Percentiles rank a stretch among this genome's conserved stretches.
Evolutionary conservation across 2,888 invertebrate species (phyloP).

Genomic region (Serrognathus titanus): DNA sequence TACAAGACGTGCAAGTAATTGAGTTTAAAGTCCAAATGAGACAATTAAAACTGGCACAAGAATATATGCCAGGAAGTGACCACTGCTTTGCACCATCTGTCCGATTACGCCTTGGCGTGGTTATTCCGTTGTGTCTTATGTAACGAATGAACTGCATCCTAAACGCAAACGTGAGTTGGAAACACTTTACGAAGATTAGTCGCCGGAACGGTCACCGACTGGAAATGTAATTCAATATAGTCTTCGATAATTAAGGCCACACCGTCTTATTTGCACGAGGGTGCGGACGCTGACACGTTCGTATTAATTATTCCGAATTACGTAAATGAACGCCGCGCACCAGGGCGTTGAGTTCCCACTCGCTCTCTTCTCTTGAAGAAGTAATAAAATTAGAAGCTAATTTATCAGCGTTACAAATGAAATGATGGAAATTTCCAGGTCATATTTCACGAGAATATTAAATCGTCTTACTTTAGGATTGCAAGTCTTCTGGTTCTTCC

Average conservation of each 20-base stretch:
- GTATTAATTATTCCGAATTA: too few species aligned
- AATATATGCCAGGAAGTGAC: background rate
- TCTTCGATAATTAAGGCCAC: background rate
- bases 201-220: background rate
- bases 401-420: too few species aligned
- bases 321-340: too few species aligned
- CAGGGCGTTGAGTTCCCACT: too few species aligned
- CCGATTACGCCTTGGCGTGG: background rate
- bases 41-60: background rate
- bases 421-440: too few species aligned
- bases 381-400: too few species aligned
- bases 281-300: too few species aligned
- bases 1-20: background rate
- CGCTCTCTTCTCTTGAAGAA: too few species aligned
- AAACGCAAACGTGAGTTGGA: background rate
- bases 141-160: background rate
- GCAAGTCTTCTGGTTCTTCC: too few species aligned
- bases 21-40: background rate
- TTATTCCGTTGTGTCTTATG: background rate
- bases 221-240: background rate
- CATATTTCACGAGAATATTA: too few species aligned
- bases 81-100: background rate
- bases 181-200: background rate
- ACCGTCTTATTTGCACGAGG: too few species aligned
- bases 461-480: too few species aligned